These are phyloP conservation scores for Colletes collaris DNA, from an alignment of 2,888 invertebrate genomes.

Conservation along the genomic window DNA sequence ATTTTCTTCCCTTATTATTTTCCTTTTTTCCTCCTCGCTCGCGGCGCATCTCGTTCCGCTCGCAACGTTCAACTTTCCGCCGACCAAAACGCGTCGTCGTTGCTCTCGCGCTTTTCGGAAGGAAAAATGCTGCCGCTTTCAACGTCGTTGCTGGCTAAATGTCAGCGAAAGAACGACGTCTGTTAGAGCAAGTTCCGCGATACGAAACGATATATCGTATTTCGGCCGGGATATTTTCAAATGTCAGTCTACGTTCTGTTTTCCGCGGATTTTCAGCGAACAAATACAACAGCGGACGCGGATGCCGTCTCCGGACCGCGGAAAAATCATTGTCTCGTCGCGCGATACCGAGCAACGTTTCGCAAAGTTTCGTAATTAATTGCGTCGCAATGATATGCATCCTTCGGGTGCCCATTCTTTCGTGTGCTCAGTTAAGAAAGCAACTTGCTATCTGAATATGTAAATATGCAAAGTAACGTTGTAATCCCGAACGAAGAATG, in stretches of 20 bases:
- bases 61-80: neutral
- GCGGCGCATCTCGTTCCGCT: no score
- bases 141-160: slow-evolving; percentile 4
- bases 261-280: neutral
- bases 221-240: neutral
- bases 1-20: neutral
- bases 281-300: neutral
- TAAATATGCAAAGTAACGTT: slow-evolving; percentile 61
- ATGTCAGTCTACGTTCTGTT: neutral
- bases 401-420: neutral
- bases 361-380: slow-evolving; percentile 20
- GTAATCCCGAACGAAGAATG: slow-evolving; percentile 50
- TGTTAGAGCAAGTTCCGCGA: neutral
- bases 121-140: slow-evolving; percentile 25
- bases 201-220: slow-evolving; percentile 1
- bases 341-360: neutral
- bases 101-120: slow-evolving; percentile 4
- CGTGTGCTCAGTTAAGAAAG: neutral
- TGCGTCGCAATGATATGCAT: slow-evolving; percentile 6
- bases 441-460: slow-evolving; percentile 53
- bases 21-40: neutral
- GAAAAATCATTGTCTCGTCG: neutral
- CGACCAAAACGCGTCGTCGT: neutral
- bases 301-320: no score
- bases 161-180: slow-evolving; percentile 9